Percentiles rank a stretch among this genome's conserved stretches.
Conservation (phyloP, 30 jellyfish, hydroid and myxozoan species). For the Pseudorhiza aurosa region DNA sequence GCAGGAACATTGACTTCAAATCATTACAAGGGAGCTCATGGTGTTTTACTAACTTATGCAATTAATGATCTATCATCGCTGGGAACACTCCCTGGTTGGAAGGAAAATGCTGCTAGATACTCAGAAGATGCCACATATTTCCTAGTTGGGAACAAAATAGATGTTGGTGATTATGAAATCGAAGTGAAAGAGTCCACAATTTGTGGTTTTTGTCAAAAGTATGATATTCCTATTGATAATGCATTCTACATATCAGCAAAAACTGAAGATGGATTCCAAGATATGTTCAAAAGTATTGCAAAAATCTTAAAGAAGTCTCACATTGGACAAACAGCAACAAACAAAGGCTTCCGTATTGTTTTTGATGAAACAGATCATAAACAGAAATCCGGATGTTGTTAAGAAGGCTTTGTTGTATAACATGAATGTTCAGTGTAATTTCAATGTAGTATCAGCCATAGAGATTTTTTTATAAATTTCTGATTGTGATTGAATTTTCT, state of each 20-base stretch:
- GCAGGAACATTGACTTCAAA: constrained; percentile 87
- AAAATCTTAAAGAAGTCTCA: constrained; percentile 25
- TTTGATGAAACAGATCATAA: constrained; percentile 38
- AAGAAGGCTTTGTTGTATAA: no score
- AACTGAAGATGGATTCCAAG: constrained; percentile 67
- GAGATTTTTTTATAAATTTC: no score
- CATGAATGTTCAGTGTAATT: no score
- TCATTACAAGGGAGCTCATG: constrained; percentile 83
- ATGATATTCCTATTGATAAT: constrained; percentile 36
- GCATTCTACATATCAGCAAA: constrained; percentile 77
- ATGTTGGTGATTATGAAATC: constrained; percentile 49
- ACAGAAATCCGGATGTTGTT: no score
- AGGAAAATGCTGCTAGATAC: constrained; percentile 75
- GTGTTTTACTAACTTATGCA: constrained; percentile 74
- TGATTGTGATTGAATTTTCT: no score
- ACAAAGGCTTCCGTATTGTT: constrained; percentile 40
- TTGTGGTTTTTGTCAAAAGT: constrained; percentile 65
- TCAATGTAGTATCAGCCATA: no score
- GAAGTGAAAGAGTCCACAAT: constrained; percentile 73
- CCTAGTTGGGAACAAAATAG: constrained; percentile 89
- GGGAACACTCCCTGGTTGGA: constrained; percentile 71
- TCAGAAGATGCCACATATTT: constrained; percentile 49
- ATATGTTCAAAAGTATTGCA: constrained; percentile 58
- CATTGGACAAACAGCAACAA: constrained; percentile 7
- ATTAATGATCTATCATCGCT: constrained; percentile 69